phyloP scores from a whole-genome alignment of 2,888 invertebrate genomes.

The Tuberolachnus salignus region DNA sequence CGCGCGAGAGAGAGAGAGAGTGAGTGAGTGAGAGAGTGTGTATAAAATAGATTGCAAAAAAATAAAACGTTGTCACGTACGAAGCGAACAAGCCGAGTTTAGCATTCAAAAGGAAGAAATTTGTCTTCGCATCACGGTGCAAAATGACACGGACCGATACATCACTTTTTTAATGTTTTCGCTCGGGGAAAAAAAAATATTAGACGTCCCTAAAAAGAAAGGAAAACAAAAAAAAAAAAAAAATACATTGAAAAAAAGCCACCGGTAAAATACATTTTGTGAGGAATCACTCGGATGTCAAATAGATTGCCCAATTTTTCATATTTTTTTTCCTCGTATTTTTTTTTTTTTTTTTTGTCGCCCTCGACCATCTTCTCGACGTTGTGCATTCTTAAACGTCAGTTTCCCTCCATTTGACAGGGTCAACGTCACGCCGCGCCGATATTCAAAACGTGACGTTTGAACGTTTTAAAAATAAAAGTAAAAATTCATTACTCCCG shows the following conservation, averaged over 20 bases:
- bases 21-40: background rate
- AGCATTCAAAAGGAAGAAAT: conserved; percentile 38
- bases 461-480: conserved; percentile 30
- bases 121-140: conserved; percentile 33
- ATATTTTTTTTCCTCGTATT: conserved; percentile 21
- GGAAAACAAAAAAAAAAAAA: conserved; percentile 9
- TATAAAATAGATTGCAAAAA: conserved; percentile 28
- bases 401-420: conserved; percentile 28
- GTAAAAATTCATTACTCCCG: conserved; percentile 6
- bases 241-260: conserved; percentile 37
- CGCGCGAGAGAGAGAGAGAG: background rate
- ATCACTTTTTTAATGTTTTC: conserved; percentile 54
- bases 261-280: conserved; percentile 50
- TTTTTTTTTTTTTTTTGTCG: conserved; percentile 1
- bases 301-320: conserved; percentile 55
- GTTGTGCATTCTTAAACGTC: conserved; percentile 26
- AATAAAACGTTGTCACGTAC: conserved; percentile 53
- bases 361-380: background rate
- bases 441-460: conserved; percentile 25
- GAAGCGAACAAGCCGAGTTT: conserved; percentile 33
- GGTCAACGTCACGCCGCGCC: conserved; percentile 29
- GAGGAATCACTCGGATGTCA: conserved; percentile 50
- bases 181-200: conserved; percentile 1
- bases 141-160: conserved; percentile 51
- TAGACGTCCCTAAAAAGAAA: conserved; percentile 15